Percentiles rank a stretch among this genome's conserved stretches.
phyloP scores from a whole-genome alignment of 2,797 vertebrate species.

The Danio choprae region DNA sequence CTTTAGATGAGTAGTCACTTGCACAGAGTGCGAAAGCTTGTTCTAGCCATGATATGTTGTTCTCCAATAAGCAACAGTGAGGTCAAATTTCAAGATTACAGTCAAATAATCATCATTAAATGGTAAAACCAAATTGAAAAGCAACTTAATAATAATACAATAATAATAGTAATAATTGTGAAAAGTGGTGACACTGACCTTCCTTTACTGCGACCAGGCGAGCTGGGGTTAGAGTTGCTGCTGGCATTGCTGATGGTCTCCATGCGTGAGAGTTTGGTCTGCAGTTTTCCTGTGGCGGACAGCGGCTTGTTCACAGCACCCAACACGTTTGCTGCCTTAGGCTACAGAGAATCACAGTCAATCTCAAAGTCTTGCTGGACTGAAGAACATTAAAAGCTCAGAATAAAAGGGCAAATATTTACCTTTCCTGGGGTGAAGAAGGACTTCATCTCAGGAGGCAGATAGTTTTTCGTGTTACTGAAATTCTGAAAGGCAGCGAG shows the following conservation, averaged over 20 bases:
- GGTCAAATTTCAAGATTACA: no score
- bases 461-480: constrained; percentile 98
- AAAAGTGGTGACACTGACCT: constrained; percentile 75
- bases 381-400: not conserved
- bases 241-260: constrained; percentile 97
- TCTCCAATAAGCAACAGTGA: no score
- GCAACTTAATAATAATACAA: no score
- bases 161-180: no score
- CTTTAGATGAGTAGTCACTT: no score
- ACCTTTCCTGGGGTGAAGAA: constrained; percentile 99
- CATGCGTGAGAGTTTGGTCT: constrained; percentile 96
- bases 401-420: not conserved
- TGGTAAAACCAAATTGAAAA: no score
- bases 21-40: no score
- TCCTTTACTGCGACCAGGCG: constrained; percentile 92
- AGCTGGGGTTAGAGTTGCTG: constrained; percentile 94
- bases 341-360: constrained; percentile 73
- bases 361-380: not conserved
- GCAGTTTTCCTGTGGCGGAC: constrained; percentile 94
- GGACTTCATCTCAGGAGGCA: constrained; percentile 97
- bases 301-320: constrained; percentile 98
- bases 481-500: constrained; percentile 84
- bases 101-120: no score
- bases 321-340: constrained; percentile 96
- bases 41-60: no score